A percentile compares a stretch with the other conserved stretches of the same genome.
Evolutionary conservation across 2,113 vertebrate species (phyloP).

Genomic region (Tragelaphus imberbis): DNA sequence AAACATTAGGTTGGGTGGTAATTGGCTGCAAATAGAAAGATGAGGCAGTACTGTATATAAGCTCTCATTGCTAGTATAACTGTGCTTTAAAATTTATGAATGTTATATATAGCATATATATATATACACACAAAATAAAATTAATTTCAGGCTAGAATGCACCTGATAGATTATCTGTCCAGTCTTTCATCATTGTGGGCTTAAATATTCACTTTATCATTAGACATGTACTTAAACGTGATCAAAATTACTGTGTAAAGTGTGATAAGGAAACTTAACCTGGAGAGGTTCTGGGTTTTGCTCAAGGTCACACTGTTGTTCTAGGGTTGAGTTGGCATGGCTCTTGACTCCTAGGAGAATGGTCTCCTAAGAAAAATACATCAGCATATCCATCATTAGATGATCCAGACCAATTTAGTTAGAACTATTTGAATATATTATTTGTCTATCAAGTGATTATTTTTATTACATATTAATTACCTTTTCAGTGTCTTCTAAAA

Average conservation of each 20-base stretch:
- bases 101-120: background rate
- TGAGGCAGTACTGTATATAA: background rate
- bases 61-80: constrained; percentile 34
- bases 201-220: background rate
- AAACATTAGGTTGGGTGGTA: constrained; percentile 51
- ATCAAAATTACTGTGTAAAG: background rate
- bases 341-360: background rate
- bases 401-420: background rate
- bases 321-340: background rate
- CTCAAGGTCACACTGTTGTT: background rate
- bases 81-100: constrained; percentile 19
- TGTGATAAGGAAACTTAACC: background rate
- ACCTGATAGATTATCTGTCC: background rate
- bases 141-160: constrained; percentile 14
- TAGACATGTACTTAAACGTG: background rate
- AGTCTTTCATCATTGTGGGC: background rate
- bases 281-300: background rate
- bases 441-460: background rate
- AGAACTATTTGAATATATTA: background rate
- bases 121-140: background rate
- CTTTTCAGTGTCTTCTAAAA: background rate
- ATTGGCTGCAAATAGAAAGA: constrained; percentile 58
- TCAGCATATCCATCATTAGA: background rate
- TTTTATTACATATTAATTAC: background rate
- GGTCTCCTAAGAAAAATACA: background rate